These are phyloP conservation scores for Chondrosia reniformis DNA, from an alignment of 37 sponge, comb jelly and placozoan genomes.

Conservation along the genomic window DNA sequence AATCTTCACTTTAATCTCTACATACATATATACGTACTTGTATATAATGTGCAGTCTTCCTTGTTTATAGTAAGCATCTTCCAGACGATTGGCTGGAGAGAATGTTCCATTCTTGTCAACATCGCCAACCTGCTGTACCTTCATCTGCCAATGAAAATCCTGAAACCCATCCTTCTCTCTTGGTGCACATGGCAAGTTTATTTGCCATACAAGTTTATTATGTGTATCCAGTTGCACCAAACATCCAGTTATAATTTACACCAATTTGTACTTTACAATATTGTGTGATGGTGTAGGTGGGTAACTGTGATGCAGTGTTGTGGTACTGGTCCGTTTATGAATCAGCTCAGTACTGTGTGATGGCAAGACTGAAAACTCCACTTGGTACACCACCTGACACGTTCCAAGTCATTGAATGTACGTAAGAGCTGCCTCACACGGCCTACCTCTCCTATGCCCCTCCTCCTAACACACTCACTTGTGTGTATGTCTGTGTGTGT, in stretches of 20 bases:
- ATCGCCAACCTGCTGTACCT: constrained; percentile 41
- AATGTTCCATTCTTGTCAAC: constrained; percentile 90
- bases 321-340: constrained; percentile 97
- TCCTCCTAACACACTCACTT: not conserved
- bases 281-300: constrained; percentile 44
- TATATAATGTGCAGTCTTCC: too few species aligned
- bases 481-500: not conserved
- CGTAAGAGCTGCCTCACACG: not conserved
- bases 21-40: too few species aligned
- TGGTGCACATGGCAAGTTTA: constrained; percentile 54
- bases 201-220: not conserved
- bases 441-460: not conserved
- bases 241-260: not conserved
- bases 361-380: constrained; percentile 87
- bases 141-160: constrained; percentile 57
- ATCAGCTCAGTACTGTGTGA: constrained; percentile 84
- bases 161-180: constrained; percentile 70
- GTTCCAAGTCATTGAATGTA: constrained; percentile 83
- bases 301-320: constrained; percentile 86
- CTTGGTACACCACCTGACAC: constrained; percentile 87
- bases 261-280: too few species aligned
- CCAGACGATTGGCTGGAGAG: constrained; percentile 95
- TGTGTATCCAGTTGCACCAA: not conserved
- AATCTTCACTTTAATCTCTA: too few species aligned
- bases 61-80: constrained; percentile 67